phyloP scores from a whole-genome alignment of 2,888 invertebrate genomes.

The Crioceris asparagi region DNA sequence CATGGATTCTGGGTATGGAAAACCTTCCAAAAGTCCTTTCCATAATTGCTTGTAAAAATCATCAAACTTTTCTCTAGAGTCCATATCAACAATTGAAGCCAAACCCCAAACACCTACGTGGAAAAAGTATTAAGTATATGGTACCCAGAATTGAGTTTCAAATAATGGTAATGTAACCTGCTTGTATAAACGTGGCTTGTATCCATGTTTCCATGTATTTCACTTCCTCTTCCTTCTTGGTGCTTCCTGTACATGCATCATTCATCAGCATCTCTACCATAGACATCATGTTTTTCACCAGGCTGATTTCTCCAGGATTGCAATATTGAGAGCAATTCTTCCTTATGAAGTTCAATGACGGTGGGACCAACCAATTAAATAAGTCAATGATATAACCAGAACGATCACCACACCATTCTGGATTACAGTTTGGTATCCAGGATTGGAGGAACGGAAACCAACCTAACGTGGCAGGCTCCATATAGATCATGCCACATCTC shows the following conservation, averaged over 20 bases:
- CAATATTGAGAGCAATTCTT: conserved; percentile 56
- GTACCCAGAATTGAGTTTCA: neutral
- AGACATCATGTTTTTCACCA: conserved; percentile 58
- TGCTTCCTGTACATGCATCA: conserved; percentile 52
- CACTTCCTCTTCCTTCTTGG: conserved; percentile 44
- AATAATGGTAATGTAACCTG: conserved; percentile 34
- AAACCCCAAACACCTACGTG: conserved; percentile 61
- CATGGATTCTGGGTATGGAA: conserved; percentile 47
- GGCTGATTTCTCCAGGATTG: conserved; percentile 61
- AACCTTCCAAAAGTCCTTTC: conserved; percentile 37
- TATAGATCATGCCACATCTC: conserved; percentile 82
- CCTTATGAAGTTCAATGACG: conserved; percentile 59
- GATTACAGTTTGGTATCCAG: conserved; percentile 61
- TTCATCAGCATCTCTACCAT: conserved; percentile 69
- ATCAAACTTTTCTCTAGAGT: conserved; percentile 60
- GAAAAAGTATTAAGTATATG: neutral
- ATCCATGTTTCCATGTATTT: conserved; percentile 61
- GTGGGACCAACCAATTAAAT: conserved; percentile 73
- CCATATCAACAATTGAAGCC: conserved; percentile 65
- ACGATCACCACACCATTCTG: conserved; percentile 58
- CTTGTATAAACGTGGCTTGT: conserved; percentile 63
- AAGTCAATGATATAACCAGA: conserved; percentile 48
- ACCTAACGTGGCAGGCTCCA: conserved; percentile 76
- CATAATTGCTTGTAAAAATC: conserved; percentile 48
- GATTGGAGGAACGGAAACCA: conserved; percentile 72